These are phyloP conservation scores for Zootoca vivipara DNA, from an alignment of 2,113 vertebrate species.

Conservation along the genomic window DNA sequence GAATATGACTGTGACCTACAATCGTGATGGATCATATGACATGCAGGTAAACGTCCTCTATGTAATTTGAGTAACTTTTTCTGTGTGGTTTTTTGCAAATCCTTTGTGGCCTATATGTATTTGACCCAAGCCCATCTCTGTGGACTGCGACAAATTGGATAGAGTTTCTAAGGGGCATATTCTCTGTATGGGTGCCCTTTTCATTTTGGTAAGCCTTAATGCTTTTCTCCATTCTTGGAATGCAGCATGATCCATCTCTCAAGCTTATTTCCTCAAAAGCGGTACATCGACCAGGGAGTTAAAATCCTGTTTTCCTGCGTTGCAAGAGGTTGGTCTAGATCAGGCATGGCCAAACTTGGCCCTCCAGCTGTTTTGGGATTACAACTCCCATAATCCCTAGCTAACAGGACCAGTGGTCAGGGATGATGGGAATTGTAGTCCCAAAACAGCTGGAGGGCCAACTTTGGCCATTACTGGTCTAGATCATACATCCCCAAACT, in stretches of 20 bases:
- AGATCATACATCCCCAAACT: too few species aligned
- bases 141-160: background rate
- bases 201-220: background rate
- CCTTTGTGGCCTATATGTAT: background rate
- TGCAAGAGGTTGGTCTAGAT: too few species aligned
- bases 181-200: background rate
- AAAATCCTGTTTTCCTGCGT: background rate
- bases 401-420: too few species aligned
- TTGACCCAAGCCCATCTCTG: background rate
- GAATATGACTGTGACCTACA: conserved; percentile 82
- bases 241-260: background rate
- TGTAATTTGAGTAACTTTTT: background rate
- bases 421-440: too few species aligned
- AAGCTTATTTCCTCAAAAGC: background rate
- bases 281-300: background rate
- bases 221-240: background rate
- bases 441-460: too few species aligned
- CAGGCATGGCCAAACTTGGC: too few species aligned
- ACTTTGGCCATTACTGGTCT: too few species aligned
- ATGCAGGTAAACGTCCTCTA: conserved; percentile 84
- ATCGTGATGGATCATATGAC: conserved; percentile 86
- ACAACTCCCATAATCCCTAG: too few species aligned
- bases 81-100: background rate
- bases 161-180: background rate
- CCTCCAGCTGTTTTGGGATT: too few species aligned